Percentiles rank a stretch among this genome's conserved stretches.
phyloP scores from a whole-genome alignment of 2,797 vertebrate genomes.

The Ara ararauna region DNA sequence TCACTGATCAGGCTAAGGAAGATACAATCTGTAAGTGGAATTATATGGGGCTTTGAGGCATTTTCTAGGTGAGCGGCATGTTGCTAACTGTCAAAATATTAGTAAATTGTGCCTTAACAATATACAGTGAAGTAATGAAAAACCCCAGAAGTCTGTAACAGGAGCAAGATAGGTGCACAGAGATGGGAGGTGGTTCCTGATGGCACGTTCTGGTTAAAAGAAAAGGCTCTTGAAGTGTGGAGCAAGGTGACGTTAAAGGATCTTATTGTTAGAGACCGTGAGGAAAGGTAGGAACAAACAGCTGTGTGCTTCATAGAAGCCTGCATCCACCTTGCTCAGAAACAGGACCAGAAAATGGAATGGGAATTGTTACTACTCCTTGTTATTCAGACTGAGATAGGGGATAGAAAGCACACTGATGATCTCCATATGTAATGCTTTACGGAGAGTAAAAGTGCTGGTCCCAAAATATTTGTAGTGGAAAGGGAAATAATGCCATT shows the following conservation, averaged over 20 bases:
- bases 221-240: neutral
- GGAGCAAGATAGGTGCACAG: neutral
- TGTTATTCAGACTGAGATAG: neutral
- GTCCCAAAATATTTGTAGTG: neutral
- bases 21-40: neutral
- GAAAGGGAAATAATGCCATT: neutral
- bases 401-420: neutral
- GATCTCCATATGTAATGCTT: neutral
- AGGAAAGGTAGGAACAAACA: neutral
- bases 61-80: neutral
- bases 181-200: neutral
- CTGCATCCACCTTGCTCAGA: neutral
- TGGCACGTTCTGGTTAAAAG: neutral
- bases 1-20: neutral
- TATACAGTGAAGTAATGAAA: neutral
- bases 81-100: neutral
- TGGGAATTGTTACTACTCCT: neutral
- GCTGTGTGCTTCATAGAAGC: neutral
- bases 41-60: neutral
- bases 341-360: neutral
- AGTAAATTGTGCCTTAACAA: neutral
- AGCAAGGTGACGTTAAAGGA: neutral
- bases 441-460: neutral
- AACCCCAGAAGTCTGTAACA: neutral
- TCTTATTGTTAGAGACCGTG: neutral